phyloP scores from a whole-genome alignment of 2,888 invertebrate genomes.

The Phytoseiulus persimilis region DNA sequence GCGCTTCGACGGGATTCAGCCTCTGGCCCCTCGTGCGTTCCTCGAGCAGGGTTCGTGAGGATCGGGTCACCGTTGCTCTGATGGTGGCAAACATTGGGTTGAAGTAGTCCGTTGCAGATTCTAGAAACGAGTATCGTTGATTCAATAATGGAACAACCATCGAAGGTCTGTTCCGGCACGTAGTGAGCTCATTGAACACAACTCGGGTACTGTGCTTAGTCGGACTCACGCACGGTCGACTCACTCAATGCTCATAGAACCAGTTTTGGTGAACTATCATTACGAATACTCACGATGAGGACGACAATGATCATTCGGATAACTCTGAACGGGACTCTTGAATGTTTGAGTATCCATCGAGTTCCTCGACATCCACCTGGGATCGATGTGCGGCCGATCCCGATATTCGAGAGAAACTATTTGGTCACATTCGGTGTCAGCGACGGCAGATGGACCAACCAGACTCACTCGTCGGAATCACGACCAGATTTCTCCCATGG shows the following conservation, averaged over 20 bases:
- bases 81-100: not conserved
- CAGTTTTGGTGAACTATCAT: not conserved
- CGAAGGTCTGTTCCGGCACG: not conserved
- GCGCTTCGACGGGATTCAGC: no score
- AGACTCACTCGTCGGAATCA: no score
- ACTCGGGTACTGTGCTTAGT: not conserved
- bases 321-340: not conserved
- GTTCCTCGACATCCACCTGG: not conserved
- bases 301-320: not conserved
- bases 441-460: no score
- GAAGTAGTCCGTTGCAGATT: not conserved
- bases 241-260: not conserved
- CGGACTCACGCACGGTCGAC: not conserved
- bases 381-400: no score
- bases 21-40: no score
- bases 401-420: no score
- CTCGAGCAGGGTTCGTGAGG: no score
- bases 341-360: not conserved
- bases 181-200: not conserved
- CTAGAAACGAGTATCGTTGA: not conserved
- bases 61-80: not conserved
- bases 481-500: no score
- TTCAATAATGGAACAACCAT: not conserved
- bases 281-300: not conserved
- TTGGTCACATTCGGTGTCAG: no score